These are phyloP conservation scores for Dexiosoma caninum DNA, from an alignment of 2,888 invertebrate genomes.

Conservation along the genomic window DNA sequence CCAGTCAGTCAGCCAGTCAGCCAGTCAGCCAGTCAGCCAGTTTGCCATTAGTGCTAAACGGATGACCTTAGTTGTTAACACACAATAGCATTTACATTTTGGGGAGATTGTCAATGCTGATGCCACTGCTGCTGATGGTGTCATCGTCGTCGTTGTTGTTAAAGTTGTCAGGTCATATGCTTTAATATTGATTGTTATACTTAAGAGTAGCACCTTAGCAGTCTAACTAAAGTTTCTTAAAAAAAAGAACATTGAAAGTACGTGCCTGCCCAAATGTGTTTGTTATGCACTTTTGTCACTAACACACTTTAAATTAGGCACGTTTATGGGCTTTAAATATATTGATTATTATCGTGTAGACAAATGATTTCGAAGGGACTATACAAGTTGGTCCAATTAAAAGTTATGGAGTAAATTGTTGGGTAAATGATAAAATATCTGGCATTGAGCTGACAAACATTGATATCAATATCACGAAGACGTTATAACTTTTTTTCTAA, in stretches of 20 bases:
- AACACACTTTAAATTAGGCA: slow-evolving; percentile 9
- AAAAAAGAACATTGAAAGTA: no score
- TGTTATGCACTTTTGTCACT: background rate
- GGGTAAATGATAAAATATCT: no score
- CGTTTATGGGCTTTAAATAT: background rate
- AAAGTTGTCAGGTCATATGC: background rate
- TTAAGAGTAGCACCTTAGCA: slow-evolving; percentile 16
- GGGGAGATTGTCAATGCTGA: background rate
- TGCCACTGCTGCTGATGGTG: background rate
- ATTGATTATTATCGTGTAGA: background rate
- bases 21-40: no score
- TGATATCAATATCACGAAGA: no score
- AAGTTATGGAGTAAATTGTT: no score
- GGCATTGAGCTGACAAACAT: no score
- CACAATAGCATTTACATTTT: slow-evolving; percentile 22
- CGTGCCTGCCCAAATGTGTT: background rate
- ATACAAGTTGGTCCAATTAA: no score
- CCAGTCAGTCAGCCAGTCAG: no score
- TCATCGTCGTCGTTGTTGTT: no score
- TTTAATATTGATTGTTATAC: background rate
- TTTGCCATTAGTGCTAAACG: background rate
- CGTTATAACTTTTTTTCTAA: no score
- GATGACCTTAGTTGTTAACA: slow-evolving; percentile 5
- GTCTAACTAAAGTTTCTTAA: slow-evolving; percentile 12
- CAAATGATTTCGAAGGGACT: no score